Evolutionary conservation across 2,797 vertebrate genomes (phyloP).

Genomic region (Pygocentrus nattereri): DNA sequence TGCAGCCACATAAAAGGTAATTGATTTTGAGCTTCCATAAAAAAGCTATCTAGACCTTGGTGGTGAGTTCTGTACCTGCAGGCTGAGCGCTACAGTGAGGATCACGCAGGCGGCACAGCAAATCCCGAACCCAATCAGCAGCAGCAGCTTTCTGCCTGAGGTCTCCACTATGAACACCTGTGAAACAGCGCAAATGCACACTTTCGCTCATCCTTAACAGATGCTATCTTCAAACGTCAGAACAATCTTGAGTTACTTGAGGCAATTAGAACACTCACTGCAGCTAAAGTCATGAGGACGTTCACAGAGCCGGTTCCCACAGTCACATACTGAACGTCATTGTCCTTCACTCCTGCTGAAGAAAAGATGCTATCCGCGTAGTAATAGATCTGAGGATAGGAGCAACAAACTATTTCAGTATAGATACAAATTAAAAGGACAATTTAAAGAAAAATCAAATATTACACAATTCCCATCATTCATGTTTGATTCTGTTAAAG

Average conservation of each 20-base stretch:
- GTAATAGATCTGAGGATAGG: conserved; percentile 88
- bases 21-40: conserved; percentile 18
- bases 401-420: not conserved
- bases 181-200: not conserved
- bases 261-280: conserved; percentile 75
- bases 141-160: conserved; percentile 83
- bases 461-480: not conserved
- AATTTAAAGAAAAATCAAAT: not conserved
- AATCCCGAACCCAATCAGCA: conserved; percentile 87
- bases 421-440: not conserved
- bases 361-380: conserved; percentile 90
- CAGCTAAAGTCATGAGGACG: conserved; percentile 85
- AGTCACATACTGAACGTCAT: conserved; percentile 87
- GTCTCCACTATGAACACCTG: conserved; percentile 93
- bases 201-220: not conserved
- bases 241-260: not conserved
- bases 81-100: conserved; percentile 83
- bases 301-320: conserved; percentile 90
- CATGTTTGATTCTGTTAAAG: not conserved
- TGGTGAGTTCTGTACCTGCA: conserved; percentile 82
- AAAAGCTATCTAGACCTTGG: not conserved
- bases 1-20: conserved; percentile 14
- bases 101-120: conserved; percentile 84
- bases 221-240: not conserved
- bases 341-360: conserved; percentile 79